Base-by-base conservation (phyloP, 2,113 vertebrate species). In the Anguilla japonica region DNA sequence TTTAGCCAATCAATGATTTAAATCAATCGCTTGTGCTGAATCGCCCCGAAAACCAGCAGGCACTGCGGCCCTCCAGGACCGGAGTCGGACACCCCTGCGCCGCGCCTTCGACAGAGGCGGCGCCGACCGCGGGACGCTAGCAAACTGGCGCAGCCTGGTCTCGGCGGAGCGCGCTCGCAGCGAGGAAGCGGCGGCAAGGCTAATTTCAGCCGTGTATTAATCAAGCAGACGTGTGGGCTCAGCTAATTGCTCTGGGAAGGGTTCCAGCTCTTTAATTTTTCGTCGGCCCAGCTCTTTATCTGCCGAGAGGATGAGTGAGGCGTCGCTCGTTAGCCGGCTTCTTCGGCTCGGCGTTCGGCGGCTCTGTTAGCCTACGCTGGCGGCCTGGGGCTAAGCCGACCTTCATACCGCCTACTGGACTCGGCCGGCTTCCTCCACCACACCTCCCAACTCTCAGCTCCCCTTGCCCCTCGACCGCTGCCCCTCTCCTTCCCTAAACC, bases 191-290 rank as follows among this genome's bases (percentile, higher is more conserved):
- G 75, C 87, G 79, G 71, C 89, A 89, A 89, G 90, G 88, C 88
- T 92, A 83, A 93, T 94, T 92, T 91, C 91, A 89, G 91, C 84
- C 88, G 85, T 89, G 89, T 93, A 94, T 94, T 94, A 92, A 94
- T 94, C 94, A 93, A 92, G 92, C 93, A 91, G 93, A 89, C 92
- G 88, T 91, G 90, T 93, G 92, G 91, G 90, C 92, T 93, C 87
- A 89, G 91, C 91, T 94, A 93, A 93, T 93, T 92, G 91, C 92
- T 92, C 93, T 90, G 92, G 94, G 94, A 95, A 91, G 87, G 88
- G 79, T 0, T 94, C 93, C 94, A 95, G 91, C 90, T 57, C 79
- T 80, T 80, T 80, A 0, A 80, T 80, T 80, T 80, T 80, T 80
- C 41, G 79, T 22, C 79, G 41, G 40, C 41, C 79, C 79, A 41